phyloP scores from a whole-genome alignment of 2,113 vertebrate species.

The Rynchops niger region DNA sequence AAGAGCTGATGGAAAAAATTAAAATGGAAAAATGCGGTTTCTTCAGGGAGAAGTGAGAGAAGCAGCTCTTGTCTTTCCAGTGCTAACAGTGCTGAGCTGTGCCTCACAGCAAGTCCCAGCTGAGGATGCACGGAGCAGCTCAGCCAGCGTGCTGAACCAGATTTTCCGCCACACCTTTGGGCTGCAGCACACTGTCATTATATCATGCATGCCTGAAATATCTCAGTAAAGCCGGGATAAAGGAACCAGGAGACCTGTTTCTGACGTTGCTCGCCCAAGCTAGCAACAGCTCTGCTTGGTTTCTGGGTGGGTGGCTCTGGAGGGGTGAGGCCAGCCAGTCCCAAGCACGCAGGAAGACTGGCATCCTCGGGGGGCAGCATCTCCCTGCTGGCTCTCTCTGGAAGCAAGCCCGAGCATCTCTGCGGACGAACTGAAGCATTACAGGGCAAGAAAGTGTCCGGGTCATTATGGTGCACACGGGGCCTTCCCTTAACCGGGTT shows the following conservation, averaged over 20 bases:
- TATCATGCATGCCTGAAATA: conserved; percentile 5
- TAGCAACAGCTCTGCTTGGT: rapidly evolving
- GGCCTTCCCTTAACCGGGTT: not conserved
- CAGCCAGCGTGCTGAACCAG: not conserved
- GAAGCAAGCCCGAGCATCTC: not conserved
- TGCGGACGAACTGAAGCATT: not conserved
- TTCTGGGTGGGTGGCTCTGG: not conserved
- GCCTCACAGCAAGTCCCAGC: not conserved
- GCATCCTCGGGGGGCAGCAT: no score
- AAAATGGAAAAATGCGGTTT: not conserved
- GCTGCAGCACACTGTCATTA: not conserved
- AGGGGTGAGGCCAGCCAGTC: not conserved
- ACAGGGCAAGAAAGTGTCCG: not conserved
- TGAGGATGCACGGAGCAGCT: not conserved
- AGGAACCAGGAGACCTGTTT: not conserved
- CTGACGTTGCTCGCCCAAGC: not conserved
- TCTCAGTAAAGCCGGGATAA: not conserved
- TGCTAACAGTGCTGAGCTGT: not conserved
- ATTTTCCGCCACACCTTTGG: conserved; percentile 7
- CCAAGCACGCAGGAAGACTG: not conserved
- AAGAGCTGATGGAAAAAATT: not conserved
- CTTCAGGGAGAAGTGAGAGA: not conserved
- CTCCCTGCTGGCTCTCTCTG: not conserved
- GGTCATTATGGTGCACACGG: rapidly evolving
- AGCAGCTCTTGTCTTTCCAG: not conserved